Base-by-base conservation (phyloP, 2,113 vertebrate species). In the Poicephalus gulielmi region DNA sequence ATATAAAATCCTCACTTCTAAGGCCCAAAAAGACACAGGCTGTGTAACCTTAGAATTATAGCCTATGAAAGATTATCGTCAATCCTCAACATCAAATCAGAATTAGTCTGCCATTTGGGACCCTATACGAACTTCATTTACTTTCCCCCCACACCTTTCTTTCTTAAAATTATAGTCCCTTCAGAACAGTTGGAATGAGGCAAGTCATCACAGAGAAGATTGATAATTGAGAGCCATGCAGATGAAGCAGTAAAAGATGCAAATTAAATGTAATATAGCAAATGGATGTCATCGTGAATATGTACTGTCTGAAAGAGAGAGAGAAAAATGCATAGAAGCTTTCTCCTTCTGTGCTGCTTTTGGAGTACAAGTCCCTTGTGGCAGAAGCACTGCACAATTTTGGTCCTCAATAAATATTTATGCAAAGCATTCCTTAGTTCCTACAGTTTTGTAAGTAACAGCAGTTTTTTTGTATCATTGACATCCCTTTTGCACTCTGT, bases 361-460 rank as follows among this genome's bases (percentile, higher is more conserved):
- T 81, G 84, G 85, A 93, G 78, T 83, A 57, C 55, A 93, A 75
- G 24, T 83, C 90, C 50, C 94, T 90, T 30, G 71, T 75, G 92
- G 55, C 64, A 90, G 43, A 66, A 73, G 6, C 41, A 62, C 64
- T 67, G 46, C n/a, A 70, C 30, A 81, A 9, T 88, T 90, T 96
- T 88, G 60, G 43, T 90, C 35, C 30, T 88, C 43, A 41, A 78
- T 95, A 96, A 93, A 96, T 95, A 94, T 97, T 95, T 88, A 94
- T 71, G 52, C 47, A n/a, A 91, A 95, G 39, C 15, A 60, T 81
- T 88, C 59, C 77, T 88, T 78, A 55, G 69, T 62, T 94, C 60
- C 76, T 30, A 18, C 22, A 81, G 52, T 77, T 90, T 83, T 83
- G 55, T 86, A 60, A 88, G 77, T 52, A 96, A 19, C 24, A 59